Evolutionary conservation across 2,888 invertebrate genomes (phyloP).

Genomic region (Ichneumoninae sp.): DNA sequence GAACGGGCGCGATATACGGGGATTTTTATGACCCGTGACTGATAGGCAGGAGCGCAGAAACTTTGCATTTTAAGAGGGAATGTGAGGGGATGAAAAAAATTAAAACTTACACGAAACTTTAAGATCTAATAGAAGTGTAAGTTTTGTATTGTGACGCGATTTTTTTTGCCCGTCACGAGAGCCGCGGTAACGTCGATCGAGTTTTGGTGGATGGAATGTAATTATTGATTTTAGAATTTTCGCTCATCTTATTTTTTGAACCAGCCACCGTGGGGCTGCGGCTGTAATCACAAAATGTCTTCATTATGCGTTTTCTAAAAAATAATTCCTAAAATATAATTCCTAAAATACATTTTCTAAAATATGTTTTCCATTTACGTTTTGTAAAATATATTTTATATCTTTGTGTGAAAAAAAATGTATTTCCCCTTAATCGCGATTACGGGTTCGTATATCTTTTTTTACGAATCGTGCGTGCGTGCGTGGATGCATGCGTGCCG

Average conservation of each 20-base stretch:
- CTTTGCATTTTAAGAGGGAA: slow-evolving; percentile 13
- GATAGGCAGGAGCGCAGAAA: slow-evolving; percentile 23
- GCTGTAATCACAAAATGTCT: background rate
- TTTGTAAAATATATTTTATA: background rate
- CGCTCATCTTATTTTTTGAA: background rate
- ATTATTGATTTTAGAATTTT: background rate
- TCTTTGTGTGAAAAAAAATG: background rate
- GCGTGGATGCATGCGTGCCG: no score
- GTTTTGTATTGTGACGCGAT: background rate
- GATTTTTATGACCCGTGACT: slow-evolving; percentile 52
- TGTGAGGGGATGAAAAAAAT: background rate
- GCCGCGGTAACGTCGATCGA: background rate
- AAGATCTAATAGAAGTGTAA: background rate
- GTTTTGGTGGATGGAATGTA: background rate
- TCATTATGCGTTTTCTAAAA: background rate
- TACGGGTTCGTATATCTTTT: background rate
- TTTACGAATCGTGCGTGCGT: background rate
- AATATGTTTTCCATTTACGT: background rate
- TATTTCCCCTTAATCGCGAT: background rate
- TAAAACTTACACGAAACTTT: background rate
- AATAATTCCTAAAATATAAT: no score
- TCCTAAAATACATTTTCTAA: background rate
- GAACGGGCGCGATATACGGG: slow-evolving; percentile 43
- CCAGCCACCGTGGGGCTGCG: background rate
- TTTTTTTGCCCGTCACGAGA: no score